A percentile compares a stretch with the other conserved stretches of the same genome.
These are phyloP conservation scores for Trachythela sp. DNA, from an alignment of 64 coral and sea anemone genomes.

Conservation along the genomic window DNA sequence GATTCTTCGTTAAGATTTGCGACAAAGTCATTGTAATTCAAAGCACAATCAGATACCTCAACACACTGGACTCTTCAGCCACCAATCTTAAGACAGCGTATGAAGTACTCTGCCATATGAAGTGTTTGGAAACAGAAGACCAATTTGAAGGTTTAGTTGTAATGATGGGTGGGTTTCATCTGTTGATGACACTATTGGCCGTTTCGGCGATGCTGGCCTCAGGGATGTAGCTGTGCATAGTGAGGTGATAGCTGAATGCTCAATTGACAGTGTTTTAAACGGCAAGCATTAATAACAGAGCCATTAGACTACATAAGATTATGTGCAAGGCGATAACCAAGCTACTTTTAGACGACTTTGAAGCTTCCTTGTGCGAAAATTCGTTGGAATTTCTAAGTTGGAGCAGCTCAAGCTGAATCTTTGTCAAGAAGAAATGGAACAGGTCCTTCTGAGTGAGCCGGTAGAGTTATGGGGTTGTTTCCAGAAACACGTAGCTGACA, in stretches of 20 bases:
- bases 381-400: neutral
- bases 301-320: conserved; percentile 39
- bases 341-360: conserved; percentile 20
- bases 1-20: conserved; percentile 50
- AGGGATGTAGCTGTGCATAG: conserved; percentile 25
- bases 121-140: conserved; percentile 30
- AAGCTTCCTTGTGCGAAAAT: neutral
- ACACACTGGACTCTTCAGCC: too few species aligned
- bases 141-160: conserved; percentile 18
- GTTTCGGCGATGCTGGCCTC: conserved; percentile 41
- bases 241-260: conserved; percentile 43
- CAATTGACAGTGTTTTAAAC: conserved; percentile 37
- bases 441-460: conserved; percentile 29
- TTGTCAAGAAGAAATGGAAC: conserved; percentile 49
- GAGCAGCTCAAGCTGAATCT: conserved; percentile 41
- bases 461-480: conserved; percentile 45
- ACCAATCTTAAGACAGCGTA: too few species aligned
- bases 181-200: conserved; percentile 16
- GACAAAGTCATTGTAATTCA: conserved; percentile 27
- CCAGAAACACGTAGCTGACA: conserved; percentile 25
- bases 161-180: conserved; percentile 47
- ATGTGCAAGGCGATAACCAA: conserved; percentile 21
- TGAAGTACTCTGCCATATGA: too few species aligned
- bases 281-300: conserved; percentile 57
- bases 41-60: too few species aligned